Conservation (phyloP, 2,888 invertebrate genomes). For the Drosophila nr. perissopoda region DNA sequence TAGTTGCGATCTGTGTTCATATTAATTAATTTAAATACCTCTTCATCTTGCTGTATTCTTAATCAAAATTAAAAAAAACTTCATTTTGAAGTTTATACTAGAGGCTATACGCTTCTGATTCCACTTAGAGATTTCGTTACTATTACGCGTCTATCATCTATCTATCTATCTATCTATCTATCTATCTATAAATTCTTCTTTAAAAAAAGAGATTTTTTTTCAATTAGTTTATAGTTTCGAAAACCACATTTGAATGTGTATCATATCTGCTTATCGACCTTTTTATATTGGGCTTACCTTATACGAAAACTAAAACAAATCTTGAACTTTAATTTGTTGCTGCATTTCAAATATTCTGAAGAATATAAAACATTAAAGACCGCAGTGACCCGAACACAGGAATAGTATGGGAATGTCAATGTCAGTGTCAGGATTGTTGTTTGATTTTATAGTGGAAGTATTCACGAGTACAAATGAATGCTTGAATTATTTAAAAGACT, state of each 20-base stretch:
- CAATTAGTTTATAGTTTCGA: background rate
- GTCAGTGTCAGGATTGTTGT: constrained; percentile 45
- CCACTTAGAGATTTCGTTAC: too few relatives aligned
- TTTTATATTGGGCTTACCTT: background rate
- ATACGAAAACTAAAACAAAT: background rate
- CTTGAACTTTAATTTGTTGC: background rate
- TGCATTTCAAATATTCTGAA: background rate
- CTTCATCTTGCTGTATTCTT: background rate
- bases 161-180: too few relatives aligned
- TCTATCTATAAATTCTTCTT: too few relatives aligned
- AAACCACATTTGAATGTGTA: background rate
- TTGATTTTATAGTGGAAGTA: constrained; percentile 33
- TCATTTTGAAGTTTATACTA: too few relatives aligned
- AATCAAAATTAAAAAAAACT: background rate
- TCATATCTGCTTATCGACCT: background rate
- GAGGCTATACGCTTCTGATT: too few relatives aligned
- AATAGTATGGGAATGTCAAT: constrained; percentile 55
- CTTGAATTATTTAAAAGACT: constrained; percentile 67
- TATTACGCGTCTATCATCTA: too few relatives aligned
- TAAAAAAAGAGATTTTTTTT: too few relatives aligned
- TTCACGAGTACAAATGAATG: constrained; percentile 31
- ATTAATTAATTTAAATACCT: background rate
- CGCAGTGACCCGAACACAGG: background rate
- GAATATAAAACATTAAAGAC: background rate
- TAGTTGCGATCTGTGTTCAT: background rate